Percentiles rank a stretch among this genome's conserved stretches.
Evolutionary conservation across 2,888 invertebrate species (phyloP).

Genomic region (Heterodera filipjevi): DNA sequence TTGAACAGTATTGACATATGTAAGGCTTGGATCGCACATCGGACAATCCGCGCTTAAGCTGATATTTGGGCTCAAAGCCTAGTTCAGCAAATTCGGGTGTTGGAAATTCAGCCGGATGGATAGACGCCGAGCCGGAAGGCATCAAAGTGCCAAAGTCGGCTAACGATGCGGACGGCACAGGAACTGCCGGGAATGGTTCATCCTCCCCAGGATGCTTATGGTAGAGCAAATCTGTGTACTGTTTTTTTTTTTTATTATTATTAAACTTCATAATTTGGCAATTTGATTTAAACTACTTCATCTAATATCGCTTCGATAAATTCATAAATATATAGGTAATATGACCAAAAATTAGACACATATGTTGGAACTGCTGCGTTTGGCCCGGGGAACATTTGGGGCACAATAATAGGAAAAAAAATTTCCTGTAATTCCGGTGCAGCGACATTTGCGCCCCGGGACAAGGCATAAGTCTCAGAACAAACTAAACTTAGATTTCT

Average conservation of each 20-base stretch:
- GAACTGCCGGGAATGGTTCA: constrained; percentile 33
- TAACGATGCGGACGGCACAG: constrained; percentile 33
- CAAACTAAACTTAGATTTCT: too few species aligned
- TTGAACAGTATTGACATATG: constrained; percentile 65
- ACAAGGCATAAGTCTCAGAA: too few species aligned
- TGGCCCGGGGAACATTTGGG: too few species aligned
- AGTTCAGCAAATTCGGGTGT: constrained; percentile 56
- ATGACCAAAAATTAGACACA: too few species aligned
- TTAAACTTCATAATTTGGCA: not conserved
- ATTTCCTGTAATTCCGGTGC: too few species aligned
- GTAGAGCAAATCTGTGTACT: constrained; percentile 64
- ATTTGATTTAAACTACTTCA: not conserved
- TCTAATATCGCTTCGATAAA: not conserved
- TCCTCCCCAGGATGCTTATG: constrained; percentile 63
- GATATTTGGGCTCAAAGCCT: constrained; percentile 62
- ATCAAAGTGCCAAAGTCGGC: constrained; percentile 34
- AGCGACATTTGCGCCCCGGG: too few species aligned
- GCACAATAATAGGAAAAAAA: too few species aligned
- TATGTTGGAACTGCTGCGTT: too few species aligned
- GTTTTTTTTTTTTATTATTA: not conserved
- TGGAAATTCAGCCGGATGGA: constrained; percentile 50
- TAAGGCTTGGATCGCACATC: constrained; percentile 62
- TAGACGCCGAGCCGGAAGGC: constrained; percentile 20
- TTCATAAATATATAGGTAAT: too few species aligned
- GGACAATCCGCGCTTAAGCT: constrained; percentile 52